These are phyloP conservation scores for Polyergus mexicanus DNA, from an alignment of 1,140 invertebrate genomes.

Conservation along the genomic window DNA sequence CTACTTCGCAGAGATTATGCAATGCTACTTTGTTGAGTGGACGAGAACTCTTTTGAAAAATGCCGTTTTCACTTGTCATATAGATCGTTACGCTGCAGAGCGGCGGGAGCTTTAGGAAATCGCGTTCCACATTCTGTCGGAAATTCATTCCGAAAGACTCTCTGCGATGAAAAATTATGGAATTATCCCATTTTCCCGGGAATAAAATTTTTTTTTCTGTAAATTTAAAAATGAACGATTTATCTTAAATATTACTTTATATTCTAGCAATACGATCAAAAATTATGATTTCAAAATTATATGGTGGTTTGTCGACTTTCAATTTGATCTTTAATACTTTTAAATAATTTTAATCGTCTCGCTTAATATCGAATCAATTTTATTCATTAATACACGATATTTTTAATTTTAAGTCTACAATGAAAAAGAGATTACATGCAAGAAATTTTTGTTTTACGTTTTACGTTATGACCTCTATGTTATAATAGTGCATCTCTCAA, in stretches of 20 bases:
- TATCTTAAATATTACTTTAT: conserved; percentile 16
- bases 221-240: conserved; percentile 38
- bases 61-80: conserved; percentile 36
- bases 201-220: conserved; percentile 11
- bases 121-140: conserved; percentile 41
- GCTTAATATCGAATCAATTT: not conserved
- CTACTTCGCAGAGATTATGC: conserved; percentile 34
- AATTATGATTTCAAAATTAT: not conserved
- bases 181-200: conserved; percentile 20
- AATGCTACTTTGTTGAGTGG: conserved; percentile 37
- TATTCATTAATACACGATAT: not conserved
- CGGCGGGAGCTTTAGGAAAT: conserved; percentile 44
- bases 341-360: not conserved
- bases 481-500: conserved; percentile 10
- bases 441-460: not conserved
- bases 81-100: conserved; percentile 35
- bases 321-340: conserved; percentile 2
- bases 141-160: conserved; percentile 46
- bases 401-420: not conserved
- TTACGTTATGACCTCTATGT: conserved; percentile 15
- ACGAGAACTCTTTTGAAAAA: conserved; percentile 36
- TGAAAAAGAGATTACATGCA: not conserved
- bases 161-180: conserved; percentile 34
- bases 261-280: not conserved
- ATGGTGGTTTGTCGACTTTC: not conserved